Evolutionary conservation across 1,140 invertebrate genomes (phyloP).

Genomic region (Drosophila takahashii): DNA sequence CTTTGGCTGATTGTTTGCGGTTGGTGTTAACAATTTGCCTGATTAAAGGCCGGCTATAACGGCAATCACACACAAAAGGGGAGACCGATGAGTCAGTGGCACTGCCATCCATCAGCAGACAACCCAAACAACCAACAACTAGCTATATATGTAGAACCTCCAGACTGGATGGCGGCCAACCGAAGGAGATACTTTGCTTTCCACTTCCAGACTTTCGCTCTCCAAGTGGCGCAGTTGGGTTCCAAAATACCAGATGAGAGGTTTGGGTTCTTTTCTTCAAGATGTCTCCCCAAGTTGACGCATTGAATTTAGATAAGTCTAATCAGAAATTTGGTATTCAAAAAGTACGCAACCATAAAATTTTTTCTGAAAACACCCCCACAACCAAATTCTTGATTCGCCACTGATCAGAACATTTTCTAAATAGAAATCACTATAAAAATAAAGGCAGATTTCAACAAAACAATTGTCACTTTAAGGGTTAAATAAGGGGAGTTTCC

Average conservation of each 20-base stretch:
- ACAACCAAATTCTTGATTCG: too few species aligned
- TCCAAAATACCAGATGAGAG: background rate
- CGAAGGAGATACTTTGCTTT: constrained; percentile 9
- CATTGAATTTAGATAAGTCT: background rate
- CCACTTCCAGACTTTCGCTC: constrained; percentile 7
- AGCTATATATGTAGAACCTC: constrained; percentile 3
- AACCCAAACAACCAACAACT: background rate
- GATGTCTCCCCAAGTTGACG: background rate
- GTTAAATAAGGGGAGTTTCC: too few species aligned
- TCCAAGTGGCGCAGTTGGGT: background rate
- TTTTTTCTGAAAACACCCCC: too few species aligned
- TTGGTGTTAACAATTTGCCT: constrained; percentile 77
- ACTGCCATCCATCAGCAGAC: constrained; percentile 67
- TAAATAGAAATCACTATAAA: too few species aligned
- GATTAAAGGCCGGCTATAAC: constrained; percentile 67
- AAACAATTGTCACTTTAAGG: too few species aligned
- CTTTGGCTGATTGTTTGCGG: constrained; percentile 67
- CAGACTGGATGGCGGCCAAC: constrained; percentile 77
- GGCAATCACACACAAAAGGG: background rate
- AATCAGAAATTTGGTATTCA: background rate
- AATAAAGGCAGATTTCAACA: too few species aligned
- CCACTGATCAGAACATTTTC: too few species aligned
- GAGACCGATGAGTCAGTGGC: constrained; percentile 66
- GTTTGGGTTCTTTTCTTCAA: background rate
- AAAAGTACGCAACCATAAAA: too few species aligned